These are phyloP conservation scores for Muscina levida DNA, from an alignment of 2,888 invertebrate species.

Conservation along the genomic window DNA sequence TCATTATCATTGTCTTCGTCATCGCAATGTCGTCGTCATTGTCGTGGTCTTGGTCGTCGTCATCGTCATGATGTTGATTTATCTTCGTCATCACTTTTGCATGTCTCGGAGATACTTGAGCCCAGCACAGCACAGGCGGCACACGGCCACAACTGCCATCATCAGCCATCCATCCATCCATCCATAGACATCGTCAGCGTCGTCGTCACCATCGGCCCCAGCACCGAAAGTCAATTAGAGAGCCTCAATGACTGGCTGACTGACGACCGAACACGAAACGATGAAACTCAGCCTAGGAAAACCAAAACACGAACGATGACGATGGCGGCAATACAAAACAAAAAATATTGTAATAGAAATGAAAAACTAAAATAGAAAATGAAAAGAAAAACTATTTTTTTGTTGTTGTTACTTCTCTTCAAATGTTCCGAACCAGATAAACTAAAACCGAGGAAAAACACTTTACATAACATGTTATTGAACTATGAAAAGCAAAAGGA, in stretches of 20 bases:
- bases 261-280: conserved; percentile 19
- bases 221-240: conserved; percentile 21
- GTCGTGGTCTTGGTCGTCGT: neutral
- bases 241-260: neutral
- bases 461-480: conserved; percentile 79
- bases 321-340: conserved; percentile 1
- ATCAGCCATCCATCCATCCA: neutral
- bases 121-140: neutral
- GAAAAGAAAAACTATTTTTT: conserved; percentile 56
- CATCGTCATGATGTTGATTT: conserved; percentile 38
- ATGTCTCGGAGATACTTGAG: conserved; percentile 32
- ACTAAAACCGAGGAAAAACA: conserved; percentile 71
- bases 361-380: conserved; percentile 64
- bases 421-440: conserved; percentile 67
- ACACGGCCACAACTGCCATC: neutral
- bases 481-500: conserved; percentile 73
- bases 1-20: neutral
- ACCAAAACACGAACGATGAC: conserved; percentile 21
- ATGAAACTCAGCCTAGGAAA: conserved; percentile 12
- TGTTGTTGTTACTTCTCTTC: neutral
- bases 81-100: conserved; percentile 35
- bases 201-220: neutral
- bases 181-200: neutral
- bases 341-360: conserved; percentile 27
- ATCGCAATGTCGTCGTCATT: conserved; percentile 1